Conservation (phyloP, 1,140 invertebrate species). For the Centruroides sculpturatus region DNA sequence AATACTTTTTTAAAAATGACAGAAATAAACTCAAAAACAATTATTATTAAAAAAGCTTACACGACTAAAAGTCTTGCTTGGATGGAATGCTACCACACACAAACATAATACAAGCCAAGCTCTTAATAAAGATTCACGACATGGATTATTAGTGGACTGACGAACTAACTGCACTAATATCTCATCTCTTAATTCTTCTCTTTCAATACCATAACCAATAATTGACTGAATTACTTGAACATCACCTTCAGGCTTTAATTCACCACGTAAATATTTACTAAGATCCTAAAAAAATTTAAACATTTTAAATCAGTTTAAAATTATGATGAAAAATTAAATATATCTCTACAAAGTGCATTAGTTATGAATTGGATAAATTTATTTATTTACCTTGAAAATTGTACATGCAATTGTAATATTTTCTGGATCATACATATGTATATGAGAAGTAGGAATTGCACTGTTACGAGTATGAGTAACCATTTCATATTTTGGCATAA, state of each 20-base stretch:
- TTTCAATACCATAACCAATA: slow-evolving; percentile 67
- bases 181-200: slow-evolving; percentile 77
- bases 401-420: slow-evolving; percentile 77
- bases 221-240: slow-evolving; percentile 66
- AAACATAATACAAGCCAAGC: slow-evolving; percentile 81
- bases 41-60: slow-evolving; percentile 24
- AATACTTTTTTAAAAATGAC: not conserved
- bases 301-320: no score
- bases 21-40: not conserved
- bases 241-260: slow-evolving; percentile 67
- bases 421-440: slow-evolving; percentile 79
- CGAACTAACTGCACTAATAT: slow-evolving; percentile 76
- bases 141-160: slow-evolving; percentile 70
- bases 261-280: slow-evolving; percentile 69
- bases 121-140: slow-evolving; percentile 48
- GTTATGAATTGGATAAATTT: no score
- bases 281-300: slow-evolving; percentile 44
- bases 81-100: slow-evolving; percentile 78
- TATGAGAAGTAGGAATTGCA: slow-evolving; percentile 77
- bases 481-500: slow-evolving; percentile 83
- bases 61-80: slow-evolving; percentile 69
- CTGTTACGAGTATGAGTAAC: slow-evolving; percentile 72
- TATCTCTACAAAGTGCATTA: no score
- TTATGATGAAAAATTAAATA: no score
- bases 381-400: slow-evolving; percentile 62